Conservation (phyloP, 2,888 invertebrate genomes). For the Leptinotarsa juncta region DNA sequence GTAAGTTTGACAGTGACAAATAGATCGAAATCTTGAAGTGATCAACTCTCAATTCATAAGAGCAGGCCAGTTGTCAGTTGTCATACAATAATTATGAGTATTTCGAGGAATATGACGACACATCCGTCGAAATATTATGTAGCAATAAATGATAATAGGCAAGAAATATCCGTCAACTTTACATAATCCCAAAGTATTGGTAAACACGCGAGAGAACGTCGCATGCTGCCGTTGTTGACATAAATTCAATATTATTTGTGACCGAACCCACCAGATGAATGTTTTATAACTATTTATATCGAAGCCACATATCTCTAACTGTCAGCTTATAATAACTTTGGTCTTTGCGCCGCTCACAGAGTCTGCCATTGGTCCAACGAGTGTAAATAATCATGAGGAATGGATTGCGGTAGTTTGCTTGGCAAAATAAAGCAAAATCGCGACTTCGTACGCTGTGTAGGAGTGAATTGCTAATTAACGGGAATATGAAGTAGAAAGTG, state of each 20-base stretch:
- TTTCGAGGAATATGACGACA: neutral
- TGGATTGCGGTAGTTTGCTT: slow-evolving; percentile 54
- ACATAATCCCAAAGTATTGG: slow-evolving; percentile 24
- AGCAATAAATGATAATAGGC: neutral
- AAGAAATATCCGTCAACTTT: slow-evolving; percentile 15
- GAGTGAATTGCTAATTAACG: slow-evolving; percentile 60
- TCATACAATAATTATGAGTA: neutral
- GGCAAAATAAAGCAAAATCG: slow-evolving; percentile 51
- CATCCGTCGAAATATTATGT: neutral
- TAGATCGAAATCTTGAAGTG: too few species aligned
- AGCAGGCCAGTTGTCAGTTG: neutral
- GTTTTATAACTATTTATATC: slow-evolving; percentile 44
- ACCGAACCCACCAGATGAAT: slow-evolving; percentile 46
- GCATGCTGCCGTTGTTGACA: slow-evolving; percentile 39
- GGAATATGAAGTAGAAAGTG: slow-evolving; percentile 62
- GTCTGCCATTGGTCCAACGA: slow-evolving; percentile 56
- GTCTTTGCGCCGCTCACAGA: slow-evolving; percentile 56
- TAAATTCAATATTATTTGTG: slow-evolving; percentile 45
- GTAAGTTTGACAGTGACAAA: too few species aligned
- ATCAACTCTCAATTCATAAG: too few species aligned
- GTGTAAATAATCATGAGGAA: slow-evolving; percentile 52
- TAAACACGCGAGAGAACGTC: slow-evolving; percentile 33
- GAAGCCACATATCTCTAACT: slow-evolving; percentile 48
- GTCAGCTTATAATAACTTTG: slow-evolving; percentile 56
- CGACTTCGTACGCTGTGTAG: slow-evolving; percentile 55